Base-by-base conservation (phyloP, 2,888 invertebrate species). In the Tipula unca region DNA sequence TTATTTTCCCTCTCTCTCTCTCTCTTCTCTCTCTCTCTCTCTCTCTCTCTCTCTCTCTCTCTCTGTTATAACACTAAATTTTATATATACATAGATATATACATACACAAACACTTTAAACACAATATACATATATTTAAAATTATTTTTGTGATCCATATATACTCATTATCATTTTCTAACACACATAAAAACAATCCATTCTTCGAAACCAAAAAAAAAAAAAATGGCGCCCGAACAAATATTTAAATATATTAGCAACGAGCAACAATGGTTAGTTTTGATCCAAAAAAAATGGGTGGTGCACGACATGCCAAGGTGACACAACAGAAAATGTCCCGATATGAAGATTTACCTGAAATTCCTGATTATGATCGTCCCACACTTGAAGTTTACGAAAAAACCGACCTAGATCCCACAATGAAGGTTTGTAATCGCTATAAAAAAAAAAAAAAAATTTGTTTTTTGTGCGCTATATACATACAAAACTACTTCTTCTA, bases 341-440 rank as follows among this genome's bases (percentile, higher is more conserved):
- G 93, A 90, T 92, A 92, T 6, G 92, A 93, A 88, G 92, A 92
- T 14, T 89, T 93, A 86, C 93, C 93, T 32, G 92, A 92, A 88
- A 90, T 93, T 83, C 92, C 94, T 85, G 92, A 94, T 36, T 95
- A 95, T 89, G 94, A 95, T n/a, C 92, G 94, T 87, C 93, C 95
- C 17, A 93, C 94, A 4, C 92, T 95, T 87, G 95, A 95, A 89
- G 93, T 92, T 90, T 94, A 92, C 88, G 93, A 94, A 88, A 91
- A 92, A 87, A 90, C 87, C 3, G 88, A 91, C 85, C 89, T 92
- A 85, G 91, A 91, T 14, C 92, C 92, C 29, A 82, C 29, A 82
- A 29, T 13, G 29, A 82, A 82, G 82, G 82, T 82, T 82, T 82
- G 82, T 82, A 54, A 54, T 17, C 48, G 17, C 48, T 54, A 54